phyloP scores from a whole-genome alignment of 1,140 invertebrate species.

The Antheraea mylitta region DNA sequence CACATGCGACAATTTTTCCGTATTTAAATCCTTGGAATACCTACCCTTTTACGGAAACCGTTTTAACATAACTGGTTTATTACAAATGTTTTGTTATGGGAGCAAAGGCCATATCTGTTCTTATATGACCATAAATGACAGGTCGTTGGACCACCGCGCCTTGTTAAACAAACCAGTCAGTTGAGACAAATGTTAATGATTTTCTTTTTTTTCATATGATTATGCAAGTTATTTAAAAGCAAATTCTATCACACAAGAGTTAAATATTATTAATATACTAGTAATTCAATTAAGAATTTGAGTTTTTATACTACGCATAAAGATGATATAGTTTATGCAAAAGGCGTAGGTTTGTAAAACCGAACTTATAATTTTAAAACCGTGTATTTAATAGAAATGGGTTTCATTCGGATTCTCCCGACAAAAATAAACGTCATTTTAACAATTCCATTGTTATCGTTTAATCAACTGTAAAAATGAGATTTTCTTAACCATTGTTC shows the following conservation, averaged over 20 bases:
- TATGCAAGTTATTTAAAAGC: too few species aligned
- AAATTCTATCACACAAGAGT: too few species aligned
- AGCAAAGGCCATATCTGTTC: neutral
- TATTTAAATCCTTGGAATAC: constrained; percentile 17
- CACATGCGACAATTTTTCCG: neutral
- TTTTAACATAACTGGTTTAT: neutral
- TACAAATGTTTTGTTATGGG: neutral
- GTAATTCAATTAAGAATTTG: too few species aligned
- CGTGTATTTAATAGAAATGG: too few species aligned
- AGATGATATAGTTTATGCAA: too few species aligned
- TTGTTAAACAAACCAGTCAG: too few species aligned
- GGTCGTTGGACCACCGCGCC: neutral
- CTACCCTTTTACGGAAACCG: constrained; percentile 14
- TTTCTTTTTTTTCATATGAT: too few species aligned
- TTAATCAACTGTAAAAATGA: constrained; percentile 22
- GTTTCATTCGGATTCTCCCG: neutral
- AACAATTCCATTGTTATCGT: constrained; percentile 18
- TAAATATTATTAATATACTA: too few species aligned
- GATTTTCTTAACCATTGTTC: constrained; percentile 7
- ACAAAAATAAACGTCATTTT: neutral
- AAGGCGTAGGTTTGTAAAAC: too few species aligned
- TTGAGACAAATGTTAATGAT: too few species aligned
- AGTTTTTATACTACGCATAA: too few species aligned
- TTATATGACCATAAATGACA: neutral
- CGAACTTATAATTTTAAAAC: too few species aligned